phyloP scores from a whole-genome alignment of 2,113 vertebrate genomes.

The Ochotona curzoniae region DNA sequence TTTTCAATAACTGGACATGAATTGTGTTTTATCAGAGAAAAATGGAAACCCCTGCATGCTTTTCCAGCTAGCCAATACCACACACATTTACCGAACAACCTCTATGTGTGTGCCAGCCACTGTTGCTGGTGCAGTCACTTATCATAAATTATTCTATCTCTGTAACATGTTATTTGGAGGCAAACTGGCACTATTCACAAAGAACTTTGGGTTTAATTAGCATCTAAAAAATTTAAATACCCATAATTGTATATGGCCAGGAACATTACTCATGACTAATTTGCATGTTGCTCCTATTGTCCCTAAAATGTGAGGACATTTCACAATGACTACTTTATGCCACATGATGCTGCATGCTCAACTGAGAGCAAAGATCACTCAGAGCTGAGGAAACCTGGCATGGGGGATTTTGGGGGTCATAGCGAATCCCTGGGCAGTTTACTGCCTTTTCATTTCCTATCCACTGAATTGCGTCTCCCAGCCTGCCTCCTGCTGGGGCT shows the following conservation, averaged over 20 bases:
- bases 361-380: constrained; percentile 56
- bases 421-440: constrained; percentile 7
- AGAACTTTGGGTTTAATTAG: constrained; percentile 71
- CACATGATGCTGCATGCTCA: neutral
- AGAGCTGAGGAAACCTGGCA: constrained; percentile 13
- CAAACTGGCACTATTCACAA: constrained; percentile 61
- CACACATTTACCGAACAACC: neutral
- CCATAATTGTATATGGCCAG: constrained; percentile 66
- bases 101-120: constrained; percentile 37
- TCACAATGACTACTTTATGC: constrained; percentile 31
- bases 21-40: constrained; percentile 6
- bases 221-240: constrained; percentile 70
- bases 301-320: constrained; percentile 48
- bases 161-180: constrained; percentile 70
- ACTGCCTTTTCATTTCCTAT: neutral
- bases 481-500: neutral
- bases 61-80: constrained; percentile 15
- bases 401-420: neutral
- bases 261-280: constrained; percentile 68
- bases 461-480: neutral
- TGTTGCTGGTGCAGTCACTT: constrained; percentile 47
- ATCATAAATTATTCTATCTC: constrained; percentile 69
- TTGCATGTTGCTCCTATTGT: constrained; percentile 68
- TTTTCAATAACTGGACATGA: constrained; percentile 13
- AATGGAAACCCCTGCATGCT: constrained; percentile 23